phyloP scores from a whole-genome alignment of 2,113 vertebrate species.

The Albula glossodonta region DNA sequence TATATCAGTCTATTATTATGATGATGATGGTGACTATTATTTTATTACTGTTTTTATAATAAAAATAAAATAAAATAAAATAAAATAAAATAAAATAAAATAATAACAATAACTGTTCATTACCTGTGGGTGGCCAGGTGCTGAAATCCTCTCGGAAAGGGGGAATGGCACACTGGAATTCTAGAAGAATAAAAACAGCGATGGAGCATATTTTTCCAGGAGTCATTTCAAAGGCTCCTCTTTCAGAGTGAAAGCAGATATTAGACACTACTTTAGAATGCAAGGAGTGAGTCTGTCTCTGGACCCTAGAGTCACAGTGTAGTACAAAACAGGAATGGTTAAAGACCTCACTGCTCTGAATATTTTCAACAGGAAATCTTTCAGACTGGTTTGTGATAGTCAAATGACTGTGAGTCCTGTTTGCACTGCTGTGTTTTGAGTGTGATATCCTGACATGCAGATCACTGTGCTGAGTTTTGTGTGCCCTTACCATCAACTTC shows the following conservation, averaged over 20 bases:
- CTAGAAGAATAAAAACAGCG: constrained; percentile 39
- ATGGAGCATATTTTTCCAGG: not conserved
- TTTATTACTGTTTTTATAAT: too few species aligned
- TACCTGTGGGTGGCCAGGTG: constrained; percentile 62
- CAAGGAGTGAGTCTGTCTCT: too few species aligned
- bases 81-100: too few species aligned
- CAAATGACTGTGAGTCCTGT: not conserved
- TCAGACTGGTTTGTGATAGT: not conserved
- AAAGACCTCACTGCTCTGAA: too few species aligned
- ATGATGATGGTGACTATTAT: too few species aligned
- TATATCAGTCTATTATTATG: too few species aligned
- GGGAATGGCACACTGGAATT: constrained; percentile 63
- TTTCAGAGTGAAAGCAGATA: not conserved
- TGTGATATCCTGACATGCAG: not conserved
- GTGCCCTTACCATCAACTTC: constrained; percentile 64
- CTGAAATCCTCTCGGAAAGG: constrained; percentile 56
- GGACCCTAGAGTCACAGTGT: too few species aligned
- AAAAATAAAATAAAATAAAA: too few species aligned
- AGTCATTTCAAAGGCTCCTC: not conserved
- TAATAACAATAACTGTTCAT: not conserved
- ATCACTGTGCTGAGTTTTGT: not conserved
- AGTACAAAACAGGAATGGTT: too few species aligned
- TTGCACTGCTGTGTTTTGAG: not conserved
- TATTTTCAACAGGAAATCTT: too few species aligned
- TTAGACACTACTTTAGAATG: too few species aligned